Conservation (phyloP, 2,113 vertebrate genomes). For the Cyprinodon tularosa region DNA sequence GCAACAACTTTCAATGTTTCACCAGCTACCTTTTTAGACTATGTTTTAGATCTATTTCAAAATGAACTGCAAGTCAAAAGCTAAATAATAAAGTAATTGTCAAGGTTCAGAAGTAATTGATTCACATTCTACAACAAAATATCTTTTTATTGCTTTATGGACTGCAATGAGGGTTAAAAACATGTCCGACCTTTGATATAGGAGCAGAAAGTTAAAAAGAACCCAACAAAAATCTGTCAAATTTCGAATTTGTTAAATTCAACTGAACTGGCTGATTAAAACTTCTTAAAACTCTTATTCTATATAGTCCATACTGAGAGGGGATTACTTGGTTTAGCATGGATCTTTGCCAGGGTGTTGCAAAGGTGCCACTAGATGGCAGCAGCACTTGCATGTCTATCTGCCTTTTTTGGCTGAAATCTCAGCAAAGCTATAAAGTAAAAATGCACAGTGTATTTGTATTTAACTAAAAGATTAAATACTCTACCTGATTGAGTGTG, state of each 20-base stretch:
- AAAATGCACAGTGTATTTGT: slow-evolving; percentile 46
- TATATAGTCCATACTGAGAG: neutral
- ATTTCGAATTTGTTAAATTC: neutral
- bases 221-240: too few species aligned
- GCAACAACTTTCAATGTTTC: too few species aligned
- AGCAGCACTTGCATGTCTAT: slow-evolving; percentile 57
- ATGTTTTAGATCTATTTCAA: neutral
- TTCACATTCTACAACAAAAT: neutral
- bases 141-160: neutral
- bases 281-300: neutral
- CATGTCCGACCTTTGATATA: neutral
- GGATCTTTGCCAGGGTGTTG: slow-evolving; percentile 25
- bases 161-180: neutral
- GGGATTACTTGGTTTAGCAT: neutral
- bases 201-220: neutral
- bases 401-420: slow-evolving; percentile 23
- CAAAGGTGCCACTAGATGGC: slow-evolving; percentile 73
- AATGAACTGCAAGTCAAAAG: neutral
- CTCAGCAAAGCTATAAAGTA: slow-evolving; percentile 33
- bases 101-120: neutral
- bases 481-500: slow-evolving; percentile 1
- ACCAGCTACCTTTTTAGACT: too few species aligned
- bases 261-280: neutral
- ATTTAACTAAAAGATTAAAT: slow-evolving; percentile 4
- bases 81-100: too few species aligned